phyloP scores from a whole-genome alignment of 2,888 invertebrate species.

The Linnaemya tessellans region DNA sequence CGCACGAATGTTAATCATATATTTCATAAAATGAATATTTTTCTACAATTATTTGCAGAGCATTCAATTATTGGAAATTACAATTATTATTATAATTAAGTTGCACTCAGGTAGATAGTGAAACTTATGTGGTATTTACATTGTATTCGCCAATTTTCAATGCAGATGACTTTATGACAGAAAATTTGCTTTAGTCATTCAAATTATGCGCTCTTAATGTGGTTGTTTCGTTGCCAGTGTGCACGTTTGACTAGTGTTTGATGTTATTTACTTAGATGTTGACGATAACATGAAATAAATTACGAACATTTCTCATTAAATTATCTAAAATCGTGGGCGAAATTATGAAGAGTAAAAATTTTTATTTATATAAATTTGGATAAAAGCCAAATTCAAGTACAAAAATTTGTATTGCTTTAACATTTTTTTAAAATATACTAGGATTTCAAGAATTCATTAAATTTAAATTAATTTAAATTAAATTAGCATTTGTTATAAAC shows the following conservation, averaged over 20 bases:
- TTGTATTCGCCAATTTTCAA: neutral
- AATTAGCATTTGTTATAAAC: slow-evolving; percentile 24
- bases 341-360: neutral
- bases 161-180: neutral
- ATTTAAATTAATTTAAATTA: slow-evolving; percentile 48
- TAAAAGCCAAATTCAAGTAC: slow-evolving; percentile 31
- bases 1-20: too few species aligned
- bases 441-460: slow-evolving; percentile 26
- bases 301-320: neutral
- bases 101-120: too few species aligned
- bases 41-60: too few species aligned
- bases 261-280: slow-evolving; percentile 50
- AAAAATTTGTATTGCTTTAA: neutral
- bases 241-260: slow-evolving; percentile 52
- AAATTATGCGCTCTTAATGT: slow-evolving; percentile 6
- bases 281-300: neutral
- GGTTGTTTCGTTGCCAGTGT: neutral
- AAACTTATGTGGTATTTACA: too few species aligned
- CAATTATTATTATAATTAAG: too few species aligned
- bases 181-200: slow-evolving; percentile 14
- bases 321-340: slow-evolving; percentile 2
- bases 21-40: too few species aligned
- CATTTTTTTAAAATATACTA: neutral
- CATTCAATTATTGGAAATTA: too few species aligned
- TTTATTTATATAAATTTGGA: slow-evolving; percentile 17